Evolutionary conservation across 2,797 vertebrate genomes (phyloP).

Genomic region (Phaenicophaeus curvirostris): DNA sequence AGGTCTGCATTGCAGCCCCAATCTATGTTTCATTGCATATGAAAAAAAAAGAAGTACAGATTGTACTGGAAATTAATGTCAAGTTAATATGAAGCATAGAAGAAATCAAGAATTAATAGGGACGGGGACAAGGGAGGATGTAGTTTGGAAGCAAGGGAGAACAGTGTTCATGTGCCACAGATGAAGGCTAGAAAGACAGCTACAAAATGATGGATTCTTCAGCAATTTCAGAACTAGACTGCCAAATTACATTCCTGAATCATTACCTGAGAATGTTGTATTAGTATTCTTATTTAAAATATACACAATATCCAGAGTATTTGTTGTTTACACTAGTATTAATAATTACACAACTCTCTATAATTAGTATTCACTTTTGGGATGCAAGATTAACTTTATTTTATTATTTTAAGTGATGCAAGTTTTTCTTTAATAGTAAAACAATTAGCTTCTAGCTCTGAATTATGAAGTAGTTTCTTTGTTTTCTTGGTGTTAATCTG

Average conservation of each 20-base stretch:
- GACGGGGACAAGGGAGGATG: rapidly evolving
- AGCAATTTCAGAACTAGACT: background rate
- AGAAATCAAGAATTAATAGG: background rate
- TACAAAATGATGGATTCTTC: background rate
- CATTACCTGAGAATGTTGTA: background rate
- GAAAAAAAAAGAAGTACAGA: rapidly evolving
- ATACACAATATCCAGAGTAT: background rate
- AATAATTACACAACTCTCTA: background rate
- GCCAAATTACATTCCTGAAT: background rate
- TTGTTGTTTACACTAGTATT: background rate
- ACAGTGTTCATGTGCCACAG: background rate
- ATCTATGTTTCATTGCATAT: background rate
- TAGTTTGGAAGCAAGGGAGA: no score
- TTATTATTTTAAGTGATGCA: background rate
- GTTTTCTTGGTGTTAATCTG: background rate
- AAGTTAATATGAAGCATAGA: background rate
- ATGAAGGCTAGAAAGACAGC: background rate
- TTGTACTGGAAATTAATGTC: background rate
- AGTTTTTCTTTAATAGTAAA: background rate
- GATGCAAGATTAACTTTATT: background rate
- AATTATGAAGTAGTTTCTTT: background rate
- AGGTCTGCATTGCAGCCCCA: background rate
- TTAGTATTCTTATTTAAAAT: background rate
- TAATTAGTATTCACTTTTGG: background rate
- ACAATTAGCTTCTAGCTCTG: background rate